Conservation (phyloP, 2,113 vertebrate species). For the Pituophis catenifer region DNA sequence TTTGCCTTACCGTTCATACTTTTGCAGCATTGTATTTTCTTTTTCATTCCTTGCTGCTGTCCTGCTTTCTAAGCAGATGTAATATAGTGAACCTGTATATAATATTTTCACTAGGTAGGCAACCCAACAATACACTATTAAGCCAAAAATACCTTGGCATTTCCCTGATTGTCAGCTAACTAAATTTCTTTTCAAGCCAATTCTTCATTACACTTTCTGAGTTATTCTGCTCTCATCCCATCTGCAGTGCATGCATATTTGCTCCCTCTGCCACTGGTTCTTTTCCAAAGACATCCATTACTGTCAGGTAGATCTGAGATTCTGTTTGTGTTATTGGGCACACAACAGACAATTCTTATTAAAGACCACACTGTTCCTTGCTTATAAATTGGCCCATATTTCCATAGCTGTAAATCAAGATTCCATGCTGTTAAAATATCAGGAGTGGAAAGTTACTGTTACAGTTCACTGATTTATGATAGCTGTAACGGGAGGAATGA, state of each 20-base stretch:
- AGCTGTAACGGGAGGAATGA: neutral
- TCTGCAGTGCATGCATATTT: neutral
- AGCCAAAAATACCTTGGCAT: neutral
- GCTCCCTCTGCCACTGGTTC: slow-evolving; percentile 10
- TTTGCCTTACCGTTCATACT: neutral
- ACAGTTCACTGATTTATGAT: slow-evolving; percentile 2
- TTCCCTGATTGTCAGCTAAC: slow-evolving; percentile 1
- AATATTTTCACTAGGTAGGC: neutral
- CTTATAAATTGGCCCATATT: slow-evolving; percentile 14
- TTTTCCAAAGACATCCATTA: slow-evolving; percentile 23
- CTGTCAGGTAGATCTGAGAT: slow-evolving; percentile 22
- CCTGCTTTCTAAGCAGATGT: neutral
- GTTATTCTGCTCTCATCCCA: neutral
- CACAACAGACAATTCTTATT: slow-evolving; percentile 25
- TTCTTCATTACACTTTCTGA: neutral
- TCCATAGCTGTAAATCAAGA: slow-evolving; percentile 19
- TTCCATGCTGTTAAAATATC: neutral
- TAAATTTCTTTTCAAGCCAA: slow-evolving; percentile 5
- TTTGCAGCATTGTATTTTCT: neutral
- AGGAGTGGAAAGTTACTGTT: neutral
- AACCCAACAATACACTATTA: neutral
- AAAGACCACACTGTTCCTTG: neutral
- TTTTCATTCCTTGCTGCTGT: neutral
- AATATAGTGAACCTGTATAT: neutral
- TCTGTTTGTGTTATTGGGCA: slow-evolving; percentile 8